Base-by-base conservation (phyloP, 2,113 vertebrate genomes). In the Turnix velox region DNA sequence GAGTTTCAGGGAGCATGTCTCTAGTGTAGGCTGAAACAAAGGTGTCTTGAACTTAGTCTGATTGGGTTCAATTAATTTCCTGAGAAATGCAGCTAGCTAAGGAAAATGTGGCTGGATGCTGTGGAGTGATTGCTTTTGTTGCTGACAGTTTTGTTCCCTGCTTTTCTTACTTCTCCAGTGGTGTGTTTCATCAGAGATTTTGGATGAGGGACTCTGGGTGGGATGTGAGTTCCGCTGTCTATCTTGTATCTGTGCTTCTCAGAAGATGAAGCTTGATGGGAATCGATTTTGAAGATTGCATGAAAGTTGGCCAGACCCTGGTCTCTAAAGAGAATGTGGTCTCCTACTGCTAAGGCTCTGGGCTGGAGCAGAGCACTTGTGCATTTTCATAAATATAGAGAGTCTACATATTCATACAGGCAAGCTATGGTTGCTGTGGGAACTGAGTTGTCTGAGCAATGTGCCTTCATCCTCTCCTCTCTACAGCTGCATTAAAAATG, bases 391-490 rank as follows among this genome's bases (percentile, higher is more conserved):
- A 62, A 87, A 85, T 0, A 2, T 45, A 35, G 58, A 33, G 58
- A 75, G 62, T 49, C 66, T 93, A 54, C 82, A 74, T 91, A 83
- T 95, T 89, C 87, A 87, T 93, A 90, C 72, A 84, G 89, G 69
- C 84, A 82, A 85, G 94, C 89, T 93, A 75, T 89, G 91, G 96
- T 96, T 96, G 95, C 95, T 96, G 94, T 96, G 96, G 96, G 96
- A 96, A 95, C 96, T 54, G 91, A 84, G 91, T 91, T 93, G 92
- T 76, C 80, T 87, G 74, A 92, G 92, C 66, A 78, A 3, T 82
- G 45, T 90, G 92, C 82, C 69, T 94, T 94, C 55, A 78, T 81
- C 91, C 20, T 92, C 33, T 87, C 61, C 7, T 90, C 72, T 75
- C 35, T 75, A 51, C 58, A 61, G 87, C 87, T 65, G 62, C 25